A percentile compares a stretch with the other conserved stretches of the same genome.
phyloP scores from a whole-genome alignment of 2,888 invertebrate species.

The Ferdinandea cuprea region DNA sequence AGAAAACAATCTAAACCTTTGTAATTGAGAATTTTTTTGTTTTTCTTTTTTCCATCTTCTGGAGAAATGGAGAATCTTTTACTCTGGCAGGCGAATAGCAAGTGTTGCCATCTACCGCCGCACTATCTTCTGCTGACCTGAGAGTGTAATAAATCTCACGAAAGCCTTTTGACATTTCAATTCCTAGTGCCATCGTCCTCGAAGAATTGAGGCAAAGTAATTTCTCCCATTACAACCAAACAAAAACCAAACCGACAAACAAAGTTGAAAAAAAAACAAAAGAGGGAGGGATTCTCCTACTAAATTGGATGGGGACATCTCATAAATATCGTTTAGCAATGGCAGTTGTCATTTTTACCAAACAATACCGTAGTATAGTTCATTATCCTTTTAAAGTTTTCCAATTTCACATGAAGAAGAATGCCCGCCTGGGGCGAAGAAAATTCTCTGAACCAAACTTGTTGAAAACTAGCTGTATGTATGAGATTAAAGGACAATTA shows the following conservation, averaged over 20 bases:
- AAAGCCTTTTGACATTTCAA: constrained; percentile 71
- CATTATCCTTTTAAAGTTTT: constrained; percentile 71
- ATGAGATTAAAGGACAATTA: constrained; percentile 71
- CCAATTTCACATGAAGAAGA: constrained; percentile 56
- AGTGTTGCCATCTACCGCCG: constrained; percentile 28
- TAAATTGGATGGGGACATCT: constrained; percentile 45
- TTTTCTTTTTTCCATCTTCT: not conserved
- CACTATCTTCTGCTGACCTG: constrained; percentile 32
- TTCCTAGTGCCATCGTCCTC: constrained; percentile 56
- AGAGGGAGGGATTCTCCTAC: constrained; percentile 21
- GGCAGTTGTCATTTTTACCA: constrained; percentile 66
- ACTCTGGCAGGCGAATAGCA: not conserved
- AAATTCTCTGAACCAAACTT: constrained; percentile 34
- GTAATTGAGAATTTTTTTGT: constrained; percentile 32
- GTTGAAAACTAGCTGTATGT: constrained; percentile 38
- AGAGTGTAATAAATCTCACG: constrained; percentile 62
- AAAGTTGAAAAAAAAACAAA: not conserved
- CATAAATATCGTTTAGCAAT: constrained; percentile 73
- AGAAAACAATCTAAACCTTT: constrained; percentile 46
- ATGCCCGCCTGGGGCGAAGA: constrained; percentile 39
- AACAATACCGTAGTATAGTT: constrained; percentile 61
- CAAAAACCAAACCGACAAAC: not conserved
- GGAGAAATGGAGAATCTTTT: not conserved
- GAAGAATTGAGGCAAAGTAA: constrained; percentile 52
- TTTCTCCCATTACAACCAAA: constrained; percentile 49